Percentiles rank a stretch among this genome's conserved stretches.
Evolutionary conservation across 2,888 invertebrate species (phyloP).

Genomic region (Eupithecia pulchellata): DNA sequence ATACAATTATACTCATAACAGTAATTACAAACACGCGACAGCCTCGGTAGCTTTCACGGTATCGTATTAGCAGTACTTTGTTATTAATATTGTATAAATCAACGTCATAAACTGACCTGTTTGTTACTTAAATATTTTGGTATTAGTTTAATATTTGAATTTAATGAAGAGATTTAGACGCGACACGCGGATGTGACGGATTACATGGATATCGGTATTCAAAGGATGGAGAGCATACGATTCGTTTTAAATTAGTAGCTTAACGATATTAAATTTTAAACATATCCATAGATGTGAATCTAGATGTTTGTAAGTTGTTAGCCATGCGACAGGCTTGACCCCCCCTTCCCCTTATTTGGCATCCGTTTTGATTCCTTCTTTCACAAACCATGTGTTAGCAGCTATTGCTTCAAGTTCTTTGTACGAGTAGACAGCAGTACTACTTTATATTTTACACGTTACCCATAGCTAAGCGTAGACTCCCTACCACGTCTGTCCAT

Average conservation of each 20-base stretch:
- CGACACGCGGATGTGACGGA: neutral
- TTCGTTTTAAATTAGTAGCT: slow-evolving; percentile 56
- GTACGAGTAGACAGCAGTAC: neutral
- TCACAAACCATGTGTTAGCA: neutral
- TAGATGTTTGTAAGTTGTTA: slow-evolving; percentile 57
- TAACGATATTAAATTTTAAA: slow-evolving; percentile 64
- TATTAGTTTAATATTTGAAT: slow-evolving; percentile 42
- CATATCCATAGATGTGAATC: slow-evolving; percentile 77
- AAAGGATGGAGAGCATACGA: slow-evolving; percentile 35
- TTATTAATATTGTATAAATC: slow-evolving; percentile 39
- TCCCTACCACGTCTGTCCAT: slow-evolving; percentile 44
- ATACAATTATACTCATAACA: slow-evolving; percentile 37
- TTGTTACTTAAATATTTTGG: slow-evolving; percentile 45
- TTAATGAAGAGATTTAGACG: slow-evolving; percentile 29
- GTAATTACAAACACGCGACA: slow-evolving; percentile 43
- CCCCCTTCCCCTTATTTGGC: slow-evolving; percentile 20
- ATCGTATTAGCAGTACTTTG: slow-evolving; percentile 40
- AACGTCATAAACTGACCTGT: slow-evolving; percentile 36
- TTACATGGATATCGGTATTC: neutral
- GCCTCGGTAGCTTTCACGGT: slow-evolving; percentile 43
- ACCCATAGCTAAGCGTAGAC: neutral
- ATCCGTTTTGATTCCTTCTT: neutral
- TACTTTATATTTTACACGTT: neutral
- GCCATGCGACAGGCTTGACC: slow-evolving; percentile 54
- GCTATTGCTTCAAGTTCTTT: neutral